Evolutionary conservation across 2,888 invertebrate species (phyloP), one percentile per base, ranked within the genome.

Genomic region (Erpobdella octoculata): DNA sequence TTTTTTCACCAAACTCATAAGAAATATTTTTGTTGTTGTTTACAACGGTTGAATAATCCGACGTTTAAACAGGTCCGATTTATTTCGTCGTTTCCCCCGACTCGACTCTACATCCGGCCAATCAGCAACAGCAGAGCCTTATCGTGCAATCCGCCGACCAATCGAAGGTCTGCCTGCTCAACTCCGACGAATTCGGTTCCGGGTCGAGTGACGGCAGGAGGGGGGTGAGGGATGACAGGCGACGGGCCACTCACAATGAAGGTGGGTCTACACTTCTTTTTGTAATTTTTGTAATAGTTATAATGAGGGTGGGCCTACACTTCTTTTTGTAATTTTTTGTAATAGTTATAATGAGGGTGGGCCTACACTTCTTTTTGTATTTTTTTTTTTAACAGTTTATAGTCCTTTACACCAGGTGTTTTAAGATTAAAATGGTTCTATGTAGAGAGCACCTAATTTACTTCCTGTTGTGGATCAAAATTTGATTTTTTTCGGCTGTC

Each of bases 201-300:
- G 28, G 28, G 21, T 21, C 21, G 8, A 21, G 33, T 9, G 70
- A 81, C 37, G 83, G 83, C 46, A 75, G 79, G 18, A 76, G 82
- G 36, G 78, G 80, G 9, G 75, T 75, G 36, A 88, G 92, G 73
- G 93, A 93, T 79, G 93, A 93, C 79, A 88, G 91, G 80, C 86
- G 93, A 76, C 86, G 94, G 81, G 92, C 92, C 2, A 94, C 93
- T 28, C 94, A 95, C 83, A 95, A 95, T 81, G 94, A 94, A 86
- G 83, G 83, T 83, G 71, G 36, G 59, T 28, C n/a, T n/a, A n/a
- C n/a, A n/a, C n/a, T n/a, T n/a, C n/a, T n/a, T n/a, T 28, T 21
- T 21, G 6, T 70, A 6, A 25, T 58, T 18, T 25, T 21, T 15
- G 36, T 15, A 31, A 48, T 15, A 21, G 21, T 6, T 59, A 58